Percentiles rank a stretch among this genome's conserved stretches.
Conservation (phyloP, 2,888 invertebrate genomes). For the Ichneumoninae sp. region DNA sequence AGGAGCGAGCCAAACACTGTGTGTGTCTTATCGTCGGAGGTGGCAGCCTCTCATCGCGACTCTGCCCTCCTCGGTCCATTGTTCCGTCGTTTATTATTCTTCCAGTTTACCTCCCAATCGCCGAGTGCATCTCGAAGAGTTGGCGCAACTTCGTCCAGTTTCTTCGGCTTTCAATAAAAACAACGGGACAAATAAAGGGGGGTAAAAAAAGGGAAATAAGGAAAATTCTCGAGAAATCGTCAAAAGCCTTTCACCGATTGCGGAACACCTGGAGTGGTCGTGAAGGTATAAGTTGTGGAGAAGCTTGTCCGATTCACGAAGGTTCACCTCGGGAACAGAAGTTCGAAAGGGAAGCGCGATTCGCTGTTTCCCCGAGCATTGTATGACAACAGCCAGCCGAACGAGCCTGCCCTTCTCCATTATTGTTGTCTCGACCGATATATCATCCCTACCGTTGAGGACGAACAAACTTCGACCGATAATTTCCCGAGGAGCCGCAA, state of each 20-base stretch:
- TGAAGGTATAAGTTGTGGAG: slow-evolving; percentile 33
- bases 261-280: not conserved
- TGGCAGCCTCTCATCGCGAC: slow-evolving; percentile 62
- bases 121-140: slow-evolving; percentile 36
- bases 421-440: slow-evolving; percentile 77
- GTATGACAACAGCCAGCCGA: slow-evolving; percentile 64
- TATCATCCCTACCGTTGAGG: slow-evolving; percentile 69
- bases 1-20: slow-evolving; percentile 58
- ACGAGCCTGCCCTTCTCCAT: slow-evolving; percentile 65
- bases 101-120: slow-evolving; percentile 69
- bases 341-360: slow-evolving; percentile 71
- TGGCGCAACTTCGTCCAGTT: slow-evolving; percentile 13
- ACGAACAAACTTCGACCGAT: slow-evolving; percentile 77
- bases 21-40: slow-evolving; percentile 31
- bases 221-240: not conserved
- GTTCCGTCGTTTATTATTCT: slow-evolving; percentile 68
- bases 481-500: slow-evolving; percentile 73
- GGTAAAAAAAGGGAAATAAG: not conserved
- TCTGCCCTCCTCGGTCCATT: slow-evolving; percentile 49
- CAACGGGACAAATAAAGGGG: not conserved
- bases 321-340: slow-evolving; percentile 70
- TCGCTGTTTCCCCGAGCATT: slow-evolving; percentile 49
- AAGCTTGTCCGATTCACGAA: slow-evolving; percentile 44
- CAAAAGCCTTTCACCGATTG: slow-evolving; percentile 5
- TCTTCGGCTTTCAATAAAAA: not conserved